These are phyloP conservation scores for Pagetopsis macropterus DNA, from an alignment of 2,797 vertebrate species.

Conservation along the genomic window DNA sequence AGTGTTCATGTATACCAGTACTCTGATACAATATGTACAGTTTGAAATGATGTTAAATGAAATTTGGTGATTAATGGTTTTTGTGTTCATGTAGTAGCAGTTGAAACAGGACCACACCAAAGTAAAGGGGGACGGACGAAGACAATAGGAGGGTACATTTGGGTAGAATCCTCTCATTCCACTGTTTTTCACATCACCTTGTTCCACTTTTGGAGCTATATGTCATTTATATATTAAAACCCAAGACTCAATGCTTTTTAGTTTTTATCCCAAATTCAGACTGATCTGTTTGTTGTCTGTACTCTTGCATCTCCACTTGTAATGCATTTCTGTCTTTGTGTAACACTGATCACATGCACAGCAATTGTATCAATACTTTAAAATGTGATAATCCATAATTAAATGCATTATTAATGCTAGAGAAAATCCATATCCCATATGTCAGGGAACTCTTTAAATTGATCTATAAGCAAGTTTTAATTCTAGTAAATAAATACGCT, in stretches of 20 bases:
- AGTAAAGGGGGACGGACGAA: no score
- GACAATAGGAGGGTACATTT: not conserved
- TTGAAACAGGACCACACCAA: no score
- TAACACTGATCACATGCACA: not conserved
- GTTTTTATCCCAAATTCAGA: not conserved
- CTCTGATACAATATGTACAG: no score
- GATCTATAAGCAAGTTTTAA: no score
- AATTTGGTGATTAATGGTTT: no score
- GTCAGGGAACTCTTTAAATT: not conserved
- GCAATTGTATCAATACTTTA: not conserved
- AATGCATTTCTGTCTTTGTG: not conserved
- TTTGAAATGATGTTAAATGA: no score
- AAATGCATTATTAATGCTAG: not conserved
- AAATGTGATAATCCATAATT: not conserved
- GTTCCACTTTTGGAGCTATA: not conserved
- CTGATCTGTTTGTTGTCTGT: not conserved
- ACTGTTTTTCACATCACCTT: not conserved
- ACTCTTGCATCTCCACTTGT: not conserved
- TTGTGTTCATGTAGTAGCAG: no score
- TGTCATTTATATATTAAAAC: conserved; percentile 12
- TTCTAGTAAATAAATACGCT: no score
- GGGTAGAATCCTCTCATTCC: not conserved
- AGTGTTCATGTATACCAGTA: no score
- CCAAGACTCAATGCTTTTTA: not conserved
- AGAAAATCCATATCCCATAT: not conserved